Percentiles rank a stretch among this genome's conserved stretches.
Evolutionary conservation across 2,888 invertebrate species (phyloP).

Genomic region (Oxystoma pomonae): DNA sequence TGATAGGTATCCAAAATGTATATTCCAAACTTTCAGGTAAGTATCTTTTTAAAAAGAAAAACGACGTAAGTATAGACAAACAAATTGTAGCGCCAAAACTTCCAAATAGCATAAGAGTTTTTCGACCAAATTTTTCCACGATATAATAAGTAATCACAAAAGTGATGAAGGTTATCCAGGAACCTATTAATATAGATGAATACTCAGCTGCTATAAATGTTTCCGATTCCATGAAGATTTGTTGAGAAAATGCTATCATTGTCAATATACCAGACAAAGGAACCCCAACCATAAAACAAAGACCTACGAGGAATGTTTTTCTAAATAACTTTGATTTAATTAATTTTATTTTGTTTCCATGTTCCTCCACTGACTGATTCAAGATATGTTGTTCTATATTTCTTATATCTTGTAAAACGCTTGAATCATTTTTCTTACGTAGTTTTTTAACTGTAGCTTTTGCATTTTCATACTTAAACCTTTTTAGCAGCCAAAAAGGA

Average conservation of each 20-base stretch:
- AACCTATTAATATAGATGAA: not conserved
- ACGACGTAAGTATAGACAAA: not conserved
- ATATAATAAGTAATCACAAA: not conserved
- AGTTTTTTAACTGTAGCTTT: not conserved
- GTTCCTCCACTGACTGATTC: not conserved
- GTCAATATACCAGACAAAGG: not conserved
- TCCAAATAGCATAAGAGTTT: not conserved
- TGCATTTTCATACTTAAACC: not conserved
- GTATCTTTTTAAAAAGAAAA: not conserved
- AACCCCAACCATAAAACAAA: not conserved
- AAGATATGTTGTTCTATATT: not conserved
- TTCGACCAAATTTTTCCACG: not conserved
- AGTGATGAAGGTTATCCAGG: not conserved
- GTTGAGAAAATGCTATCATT: not conserved
- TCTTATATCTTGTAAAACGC: not conserved
- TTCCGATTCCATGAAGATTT: not conserved
- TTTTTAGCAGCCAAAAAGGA: not conserved
- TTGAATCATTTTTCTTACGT: not conserved
- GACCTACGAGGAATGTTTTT: not conserved
- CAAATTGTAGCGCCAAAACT: not conserved
- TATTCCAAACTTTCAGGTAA: not conserved
- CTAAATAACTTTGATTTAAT: not conserved
- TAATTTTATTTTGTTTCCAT: not conserved
- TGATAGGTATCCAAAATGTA: not conserved
- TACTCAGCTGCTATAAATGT: not conserved